Evolutionary conservation across 1,140 invertebrate species (phyloP), one percentile per base, ranked within the genome.

Genomic region (Dysdera silvatica): DNA sequence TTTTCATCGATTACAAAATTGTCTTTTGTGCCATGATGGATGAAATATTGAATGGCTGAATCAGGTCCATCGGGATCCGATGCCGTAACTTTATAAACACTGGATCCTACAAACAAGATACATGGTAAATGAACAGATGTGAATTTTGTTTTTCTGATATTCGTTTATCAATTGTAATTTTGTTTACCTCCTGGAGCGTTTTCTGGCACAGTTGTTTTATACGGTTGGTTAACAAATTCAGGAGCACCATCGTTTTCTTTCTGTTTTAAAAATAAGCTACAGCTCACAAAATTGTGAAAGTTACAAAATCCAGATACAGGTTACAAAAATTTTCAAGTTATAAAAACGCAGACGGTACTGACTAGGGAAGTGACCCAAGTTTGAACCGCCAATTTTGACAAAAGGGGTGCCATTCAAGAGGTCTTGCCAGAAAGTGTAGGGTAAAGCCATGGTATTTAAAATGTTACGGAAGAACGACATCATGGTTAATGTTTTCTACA

Each of bases 1-100:
- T 82, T 61, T 76, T 78, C 78, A 73, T 88, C 80, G 20, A 91
- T 85, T 12, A 83, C 79, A 73, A 91, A 91, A 70, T 89, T 89
- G 63, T 90, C 88, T 65, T 84, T 85, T 10, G 85, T 82, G 7
- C 87, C 88, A 41, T 79, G 80, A 6, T 83, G 81, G 48, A 91
- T 87, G 61, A 83, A 82, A 72, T 90, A 90, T 1, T 81, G 81
- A 0, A 89, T 70, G 23, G 84, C 72, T 67, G 81, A 80, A 71
- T 88, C 85, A 6, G 85, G 76, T 0, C 86, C 87, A 52, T 67
- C 67, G 0, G 87, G 87, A 75, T 88, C 86, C 62, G 83, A 85
- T 0, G 86, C 87, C 26, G 81, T 70, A 0, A 89, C 84, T 29
- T 76, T 81, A 1, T 85, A 82, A 0, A 89, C 84, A 74, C 83